phyloP scores from a whole-genome alignment of 1,140 invertebrate genomes.

The Hylaeus anthracinus region DNA sequence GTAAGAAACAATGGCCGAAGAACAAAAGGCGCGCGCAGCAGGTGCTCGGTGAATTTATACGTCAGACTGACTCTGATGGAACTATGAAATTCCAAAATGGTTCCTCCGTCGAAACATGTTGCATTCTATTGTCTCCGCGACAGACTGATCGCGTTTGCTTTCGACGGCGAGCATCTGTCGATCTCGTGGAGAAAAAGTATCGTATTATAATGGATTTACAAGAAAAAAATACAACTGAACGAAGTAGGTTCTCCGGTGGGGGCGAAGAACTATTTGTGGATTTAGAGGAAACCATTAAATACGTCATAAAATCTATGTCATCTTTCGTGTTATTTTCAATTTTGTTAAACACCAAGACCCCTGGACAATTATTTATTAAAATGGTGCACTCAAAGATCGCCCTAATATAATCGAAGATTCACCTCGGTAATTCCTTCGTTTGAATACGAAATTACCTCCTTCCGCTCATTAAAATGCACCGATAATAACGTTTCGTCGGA shows the following conservation, averaged over 20 bases:
- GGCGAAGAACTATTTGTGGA: no score
- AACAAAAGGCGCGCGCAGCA: constrained; percentile 40
- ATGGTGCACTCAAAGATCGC: no score
- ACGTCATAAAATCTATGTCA: no score
- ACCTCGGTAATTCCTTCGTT: constrained; percentile 12
- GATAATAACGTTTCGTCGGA: neutral
- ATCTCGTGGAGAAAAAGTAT: neutral
- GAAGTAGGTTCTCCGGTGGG: no score
- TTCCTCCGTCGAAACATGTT: constrained; percentile 2
- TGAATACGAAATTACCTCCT: neutral
- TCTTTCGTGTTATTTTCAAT: no score
- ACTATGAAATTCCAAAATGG: constrained; percentile 55
- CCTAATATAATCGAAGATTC: neutral
- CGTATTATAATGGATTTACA: no score
- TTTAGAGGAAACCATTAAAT: no score
- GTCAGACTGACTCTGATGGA: constrained; percentile 51
- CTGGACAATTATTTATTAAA: neutral
- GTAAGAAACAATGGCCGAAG: constrained; percentile 24
- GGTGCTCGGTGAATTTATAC: constrained; percentile 56
- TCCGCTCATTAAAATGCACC: neutral
- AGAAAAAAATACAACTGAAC: no score
- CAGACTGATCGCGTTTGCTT: constrained; percentile 13
- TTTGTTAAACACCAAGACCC: no score
- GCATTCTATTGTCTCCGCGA: constrained; percentile 47
- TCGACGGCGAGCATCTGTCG: constrained; percentile 46